Percentiles rank a stretch among this genome's conserved stretches.
phyloP scores from a whole-genome alignment of 64 coral and sea anemone genomes.

The Stichodactyla helianthus region DNA sequence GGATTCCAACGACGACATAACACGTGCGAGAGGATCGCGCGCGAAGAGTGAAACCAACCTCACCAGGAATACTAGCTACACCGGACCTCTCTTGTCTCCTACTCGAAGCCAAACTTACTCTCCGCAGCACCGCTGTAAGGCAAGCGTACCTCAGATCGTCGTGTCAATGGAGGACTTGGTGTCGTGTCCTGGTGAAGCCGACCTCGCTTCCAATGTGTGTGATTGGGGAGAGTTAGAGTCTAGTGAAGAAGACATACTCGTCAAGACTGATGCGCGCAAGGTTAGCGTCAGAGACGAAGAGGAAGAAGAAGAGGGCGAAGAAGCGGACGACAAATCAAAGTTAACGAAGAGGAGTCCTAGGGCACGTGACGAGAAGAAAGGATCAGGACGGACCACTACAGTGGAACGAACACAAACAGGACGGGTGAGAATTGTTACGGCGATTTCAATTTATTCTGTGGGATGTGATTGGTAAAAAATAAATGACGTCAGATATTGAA shows the following conservation, averaged over 20 bases:
- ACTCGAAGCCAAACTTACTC: not conserved
- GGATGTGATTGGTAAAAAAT: no score
- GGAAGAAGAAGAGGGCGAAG: conserved; percentile 6
- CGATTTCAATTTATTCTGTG: not conserved
- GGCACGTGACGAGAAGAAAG: not conserved
- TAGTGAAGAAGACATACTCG: not conserved
- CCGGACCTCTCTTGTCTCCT: not conserved
- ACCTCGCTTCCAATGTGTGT: conserved; percentile 8
- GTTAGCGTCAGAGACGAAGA: not conserved
- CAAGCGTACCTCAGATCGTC: not conserved
- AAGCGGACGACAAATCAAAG: conserved; percentile 5
- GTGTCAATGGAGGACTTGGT: conserved; percentile 10
- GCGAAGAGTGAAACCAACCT: not conserved
- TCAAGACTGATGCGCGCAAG: not conserved
- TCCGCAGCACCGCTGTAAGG: not conserved
- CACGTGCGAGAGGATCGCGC: not conserved
- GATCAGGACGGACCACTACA: conserved; percentile 24
- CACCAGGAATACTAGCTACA: not conserved
- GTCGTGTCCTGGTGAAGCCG: not conserved
- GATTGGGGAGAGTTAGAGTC: not conserved
- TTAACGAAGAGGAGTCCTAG: not conserved
- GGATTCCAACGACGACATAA: not conserved
- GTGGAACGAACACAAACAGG: conserved; percentile 45
- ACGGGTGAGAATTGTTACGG: conserved; percentile 1
- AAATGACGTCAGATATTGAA: no score